Conservation (phyloP, 1,140 invertebrate genomes). For the Pteromalus puparum region DNA sequence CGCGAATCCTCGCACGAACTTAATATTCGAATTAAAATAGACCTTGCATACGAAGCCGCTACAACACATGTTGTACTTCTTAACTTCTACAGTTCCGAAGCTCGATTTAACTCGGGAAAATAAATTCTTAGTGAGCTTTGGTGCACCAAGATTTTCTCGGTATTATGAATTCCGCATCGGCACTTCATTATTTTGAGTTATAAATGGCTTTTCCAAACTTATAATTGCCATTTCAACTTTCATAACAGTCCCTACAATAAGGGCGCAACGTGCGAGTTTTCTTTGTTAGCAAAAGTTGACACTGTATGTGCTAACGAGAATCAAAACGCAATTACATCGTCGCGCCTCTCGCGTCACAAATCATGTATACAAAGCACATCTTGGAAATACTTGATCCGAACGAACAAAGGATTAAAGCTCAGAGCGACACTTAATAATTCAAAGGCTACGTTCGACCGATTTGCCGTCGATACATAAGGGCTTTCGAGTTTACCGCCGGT, state of each 20-base stretch:
- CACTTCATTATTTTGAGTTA: not conserved
- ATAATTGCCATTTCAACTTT: not conserved
- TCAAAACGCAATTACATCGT: not conserved
- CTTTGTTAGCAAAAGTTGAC: not conserved
- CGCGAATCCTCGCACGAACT: too few species aligned
- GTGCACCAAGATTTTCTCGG: not conserved
- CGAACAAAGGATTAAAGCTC: not conserved
- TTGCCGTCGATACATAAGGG: not conserved
- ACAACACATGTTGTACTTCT: too few species aligned
- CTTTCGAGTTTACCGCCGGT: not conserved
- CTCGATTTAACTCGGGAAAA: too few species aligned
- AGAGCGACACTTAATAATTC: not conserved
- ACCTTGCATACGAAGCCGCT: too few species aligned
- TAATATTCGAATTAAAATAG: too few species aligned
- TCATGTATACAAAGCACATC: not conserved
- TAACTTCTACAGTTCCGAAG: too few species aligned
- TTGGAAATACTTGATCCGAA: not conserved
- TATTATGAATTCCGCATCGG: not conserved
- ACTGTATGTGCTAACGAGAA: not conserved
- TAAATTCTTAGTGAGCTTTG: not conserved
- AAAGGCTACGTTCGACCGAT: not conserved
- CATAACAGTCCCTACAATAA: not conserved
- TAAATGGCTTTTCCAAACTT: not conserved
- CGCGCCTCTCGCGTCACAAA: not conserved
- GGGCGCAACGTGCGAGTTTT: not conserved